Conservation (phyloP, 2,888 invertebrate genomes). For the Tubulanus polymorphus region DNA sequence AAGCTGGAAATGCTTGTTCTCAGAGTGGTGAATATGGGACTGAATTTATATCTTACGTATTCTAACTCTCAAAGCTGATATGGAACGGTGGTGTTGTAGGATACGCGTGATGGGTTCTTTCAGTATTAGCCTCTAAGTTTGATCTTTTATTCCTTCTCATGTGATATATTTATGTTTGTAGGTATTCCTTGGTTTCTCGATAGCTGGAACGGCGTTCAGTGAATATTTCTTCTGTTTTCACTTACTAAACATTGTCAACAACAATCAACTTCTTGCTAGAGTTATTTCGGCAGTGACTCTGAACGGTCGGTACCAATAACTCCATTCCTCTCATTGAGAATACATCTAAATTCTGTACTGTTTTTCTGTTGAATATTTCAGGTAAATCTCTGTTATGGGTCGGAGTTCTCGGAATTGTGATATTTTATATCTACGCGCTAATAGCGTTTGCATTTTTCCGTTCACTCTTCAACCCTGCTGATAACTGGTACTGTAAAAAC, state of each 20-base stretch:
- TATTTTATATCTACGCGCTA: slow-evolving; percentile 13
- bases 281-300: slow-evolving; percentile 41
- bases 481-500: slow-evolving; percentile 30
- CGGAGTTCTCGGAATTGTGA: slow-evolving; percentile 10
- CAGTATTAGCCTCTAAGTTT: too few species aligned
- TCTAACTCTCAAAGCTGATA: too few species aligned
- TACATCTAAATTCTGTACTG: too few species aligned
- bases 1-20: too few species aligned
- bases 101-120: too few species aligned
- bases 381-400: slow-evolving; percentile 14
- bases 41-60: too few species aligned
- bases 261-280: slow-evolving; percentile 35
- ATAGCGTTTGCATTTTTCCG: slow-evolving; percentile 19
- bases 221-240: slow-evolving; percentile 40
- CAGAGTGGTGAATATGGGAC: too few species aligned
- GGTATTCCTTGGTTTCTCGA: slow-evolving; percentile 26
- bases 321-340: too few species aligned
- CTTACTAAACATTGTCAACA: slow-evolving; percentile 37
- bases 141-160: too few species aligned
- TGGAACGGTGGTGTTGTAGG: too few species aligned
- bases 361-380: slow-evolving; percentile 5
- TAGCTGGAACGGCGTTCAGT: slow-evolving; percentile 29
- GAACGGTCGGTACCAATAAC: slow-evolving; percentile 33
- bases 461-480: slow-evolving; percentile 25
- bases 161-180: background rate